Evolutionary conservation across 2,113 vertebrate genomes (phyloP).

Genomic region (Caretta caretta): DNA sequence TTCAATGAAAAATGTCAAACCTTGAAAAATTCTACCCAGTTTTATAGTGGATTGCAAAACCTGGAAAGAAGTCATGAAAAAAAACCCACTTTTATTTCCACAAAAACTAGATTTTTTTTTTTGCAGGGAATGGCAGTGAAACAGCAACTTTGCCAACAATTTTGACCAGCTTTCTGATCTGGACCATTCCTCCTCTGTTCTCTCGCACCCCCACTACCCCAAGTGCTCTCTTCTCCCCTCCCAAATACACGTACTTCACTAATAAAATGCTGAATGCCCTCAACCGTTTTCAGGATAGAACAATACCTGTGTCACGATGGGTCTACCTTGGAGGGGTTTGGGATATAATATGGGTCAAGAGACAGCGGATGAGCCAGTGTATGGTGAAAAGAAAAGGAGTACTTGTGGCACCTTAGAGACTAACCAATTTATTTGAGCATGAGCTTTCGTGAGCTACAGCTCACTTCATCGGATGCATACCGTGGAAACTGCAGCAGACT

Average conservation of each 20-base stretch:
- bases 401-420: too few species aligned
- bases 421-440: too few species aligned
- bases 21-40: not conserved
- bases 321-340: not conserved
- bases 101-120: not conserved
- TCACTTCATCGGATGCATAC: too few species aligned
- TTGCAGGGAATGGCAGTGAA: not conserved
- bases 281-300: not conserved
- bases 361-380: not conserved
- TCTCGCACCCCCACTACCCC: not conserved
- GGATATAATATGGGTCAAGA: fast-evolving
- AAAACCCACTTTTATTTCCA: not conserved
- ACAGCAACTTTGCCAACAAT: not conserved
- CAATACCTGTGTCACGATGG: not conserved
- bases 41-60: not conserved
- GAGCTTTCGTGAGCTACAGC: too few species aligned
- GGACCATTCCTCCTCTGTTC: not conserved
- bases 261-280: not conserved
- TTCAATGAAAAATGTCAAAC: not conserved
- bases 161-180: not conserved
- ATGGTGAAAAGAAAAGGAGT: too few species aligned
- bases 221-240: not conserved
- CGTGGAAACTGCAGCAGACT: too few species aligned
- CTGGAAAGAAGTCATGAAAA: not conserved
- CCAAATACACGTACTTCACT: not conserved